A percentile compares a stretch with the other conserved stretches of the same genome.
These are phyloP conservation scores for Drosophila quinaria DNA, from an alignment of 2,888 invertebrate species.

Conservation along the genomic window DNA sequence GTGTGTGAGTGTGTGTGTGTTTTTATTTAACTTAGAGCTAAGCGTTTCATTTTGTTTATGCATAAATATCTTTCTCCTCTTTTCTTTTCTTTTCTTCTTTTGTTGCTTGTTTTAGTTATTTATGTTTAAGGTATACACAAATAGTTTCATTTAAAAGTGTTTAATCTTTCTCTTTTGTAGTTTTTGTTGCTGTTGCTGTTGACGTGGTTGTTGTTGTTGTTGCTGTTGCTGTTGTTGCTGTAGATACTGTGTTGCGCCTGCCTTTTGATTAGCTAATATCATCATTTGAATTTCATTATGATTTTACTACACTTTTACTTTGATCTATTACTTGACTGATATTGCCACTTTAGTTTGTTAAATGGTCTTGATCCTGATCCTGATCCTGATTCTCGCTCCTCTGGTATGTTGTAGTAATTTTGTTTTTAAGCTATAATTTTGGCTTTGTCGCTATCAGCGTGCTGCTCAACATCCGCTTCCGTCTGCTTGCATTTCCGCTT, in stretches of 20 bases:
- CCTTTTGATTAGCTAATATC: slow-evolving; percentile 72
- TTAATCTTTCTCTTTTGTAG: slow-evolving; percentile 34
- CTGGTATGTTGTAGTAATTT: slow-evolving; percentile 61
- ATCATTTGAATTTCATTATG: slow-evolving; percentile 26
- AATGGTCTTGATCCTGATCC: slow-evolving; percentile 19
- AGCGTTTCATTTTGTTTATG: slow-evolving; percentile 76
- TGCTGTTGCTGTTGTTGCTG: slow-evolving; percentile 33
- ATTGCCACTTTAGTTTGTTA: slow-evolving; percentile 71
- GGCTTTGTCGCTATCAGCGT: slow-evolving; percentile 78
- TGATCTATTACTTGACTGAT: slow-evolving; percentile 79
- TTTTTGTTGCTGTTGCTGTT: slow-evolving; percentile 44
- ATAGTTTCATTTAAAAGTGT: slow-evolving; percentile 66
- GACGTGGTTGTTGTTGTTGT: slow-evolving; percentile 52
- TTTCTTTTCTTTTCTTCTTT: slow-evolving; percentile 18
- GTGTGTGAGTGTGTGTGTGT: slow-evolving; percentile 42
- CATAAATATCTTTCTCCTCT: slow-evolving; percentile 74
- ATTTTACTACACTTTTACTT: slow-evolving; percentile 62
- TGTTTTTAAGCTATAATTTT: slow-evolving; percentile 76
- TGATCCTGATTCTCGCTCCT: slow-evolving; percentile 28
- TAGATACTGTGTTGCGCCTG: slow-evolving; percentile 43
- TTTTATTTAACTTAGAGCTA: slow-evolving; percentile 79
- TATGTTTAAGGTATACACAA: slow-evolving; percentile 77
- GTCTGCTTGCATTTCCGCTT: slow-evolving; percentile 9
- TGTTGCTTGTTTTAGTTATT: slow-evolving; percentile 52
- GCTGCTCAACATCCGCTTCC: slow-evolving; percentile 48